Evolutionary conservation across 2,113 vertebrate species (phyloP), one percentile per base, ranked within the genome.

Genomic region (Bufo gargarizans): DNA sequence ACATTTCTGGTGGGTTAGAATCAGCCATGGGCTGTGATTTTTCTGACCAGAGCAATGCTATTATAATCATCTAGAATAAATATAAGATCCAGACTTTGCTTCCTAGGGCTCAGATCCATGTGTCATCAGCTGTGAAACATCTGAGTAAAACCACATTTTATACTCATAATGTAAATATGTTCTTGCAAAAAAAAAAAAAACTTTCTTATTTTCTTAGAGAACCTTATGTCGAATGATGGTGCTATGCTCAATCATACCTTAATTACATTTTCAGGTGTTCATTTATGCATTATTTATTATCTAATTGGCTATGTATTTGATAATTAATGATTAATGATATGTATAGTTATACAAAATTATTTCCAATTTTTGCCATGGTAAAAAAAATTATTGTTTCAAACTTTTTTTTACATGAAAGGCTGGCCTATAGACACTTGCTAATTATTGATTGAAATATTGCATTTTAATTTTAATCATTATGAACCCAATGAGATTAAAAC

Each of bases 111-210:
- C 77, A 78, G 20, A 19, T 55, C 49, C 77, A 78, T 78, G 77
- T 78, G 49, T 78, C 77, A 78, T 78, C 77, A 78, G 77, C 77
- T 78, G 77, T 14, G 49, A 78, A 78, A 56, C 77, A 76, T 76
- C 72, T 76, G 47, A 76, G 72, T 49, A 76, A 76, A 76, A 76
- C 72, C 72, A 76, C 72, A 76, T 76, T 49, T 50, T 76, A 76
- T 76, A 10, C 16, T 19, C 72, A 50, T 76, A 50, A 6, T 10
- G 72, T 76, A 76, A 49, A 76, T 76, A 76, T 16, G 8, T 50
- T 50, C 47, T 4, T 45, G 33, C 6, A 6, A 6, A 45, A 72
- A 6, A 16, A 33, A 33, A 33, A 33, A 33, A 33, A 33, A 33
- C 33, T 0, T 19, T 19, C 20, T n/a, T 67, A 3, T 3, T 13